Evolutionary conservation across 2,888 invertebrate genomes (phyloP).

Genomic region (Oligia strigilis): DNA sequence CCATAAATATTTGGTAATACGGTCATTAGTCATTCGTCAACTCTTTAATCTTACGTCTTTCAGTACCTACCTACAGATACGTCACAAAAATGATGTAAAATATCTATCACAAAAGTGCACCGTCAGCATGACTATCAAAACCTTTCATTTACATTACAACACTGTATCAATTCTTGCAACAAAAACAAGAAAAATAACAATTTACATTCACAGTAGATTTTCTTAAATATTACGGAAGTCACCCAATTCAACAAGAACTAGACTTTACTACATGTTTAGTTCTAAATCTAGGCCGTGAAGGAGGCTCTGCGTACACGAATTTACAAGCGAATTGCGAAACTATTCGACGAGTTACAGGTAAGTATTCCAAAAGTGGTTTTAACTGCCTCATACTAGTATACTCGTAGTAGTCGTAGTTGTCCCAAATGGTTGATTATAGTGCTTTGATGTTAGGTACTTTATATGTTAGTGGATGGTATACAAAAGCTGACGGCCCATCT

Average conservation of each 20-base stretch:
- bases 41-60: background rate
- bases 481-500: no score
- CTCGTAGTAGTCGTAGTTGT: background rate
- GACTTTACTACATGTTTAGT: slow-evolving; percentile 22
- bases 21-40: background rate
- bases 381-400: background rate
- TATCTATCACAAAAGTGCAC: background rate
- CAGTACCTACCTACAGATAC: background rate
- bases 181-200: slow-evolving; percentile 5
- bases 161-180: slow-evolving; percentile 9
- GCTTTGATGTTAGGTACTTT: background rate
- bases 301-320: background rate
- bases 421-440: slow-evolving; percentile 1
- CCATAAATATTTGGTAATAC: no score
- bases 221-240: slow-evolving; percentile 22
- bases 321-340: slow-evolving; percentile 12
- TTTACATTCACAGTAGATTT: slow-evolving; percentile 6
- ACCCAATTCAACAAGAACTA: slow-evolving; percentile 28
- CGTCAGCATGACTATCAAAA: background rate
- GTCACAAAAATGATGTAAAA: slow-evolving; percentile 17
- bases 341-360: slow-evolving; percentile 11
- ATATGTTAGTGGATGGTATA: background rate
- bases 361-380: slow-evolving; percentile 5
- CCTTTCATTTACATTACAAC: background rate
- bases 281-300: slow-evolving; percentile 22